A percentile compares a stretch with the other conserved stretches of the same genome.
Evolutionary conservation across 2,113 vertebrate genomes (phyloP).

Genomic region (Chaenocephalus aceratus): DNA sequence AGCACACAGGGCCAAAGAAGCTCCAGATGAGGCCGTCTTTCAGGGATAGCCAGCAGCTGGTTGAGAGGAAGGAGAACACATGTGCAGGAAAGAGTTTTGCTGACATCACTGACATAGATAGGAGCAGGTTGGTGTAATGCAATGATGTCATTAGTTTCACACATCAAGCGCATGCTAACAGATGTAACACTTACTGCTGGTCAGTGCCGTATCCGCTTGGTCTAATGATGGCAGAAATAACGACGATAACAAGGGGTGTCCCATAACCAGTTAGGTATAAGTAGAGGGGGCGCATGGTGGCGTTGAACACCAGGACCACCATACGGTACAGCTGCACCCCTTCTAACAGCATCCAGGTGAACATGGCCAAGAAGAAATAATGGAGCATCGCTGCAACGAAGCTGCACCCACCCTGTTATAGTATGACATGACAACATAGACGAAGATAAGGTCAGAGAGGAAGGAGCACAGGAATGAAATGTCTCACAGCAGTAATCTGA

Average conservation of each 20-base stretch:
- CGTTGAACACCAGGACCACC: constrained; percentile 90
- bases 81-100: constrained; percentile 5
- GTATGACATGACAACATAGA: neutral
- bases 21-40: constrained; percentile 85
- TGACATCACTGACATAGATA: neutral
- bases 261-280: constrained; percentile 85
- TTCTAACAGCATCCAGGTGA: constrained; percentile 92
- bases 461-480: neutral
- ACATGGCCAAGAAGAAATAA: constrained; percentile 88
- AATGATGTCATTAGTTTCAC: constrained; percentile 20
- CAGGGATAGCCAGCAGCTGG: constrained; percentile 87
- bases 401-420: constrained; percentile 82
- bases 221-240: constrained; percentile 78
- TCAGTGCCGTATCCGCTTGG: constrained; percentile 80
- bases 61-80: constrained; percentile 14
- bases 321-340: constrained; percentile 91
- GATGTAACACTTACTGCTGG: constrained; percentile 78
- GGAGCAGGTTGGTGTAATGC: constrained; percentile 12
- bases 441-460: neutral
- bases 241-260: constrained; percentile 81
- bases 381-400: constrained; percentile 88
- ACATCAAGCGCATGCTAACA: neutral
- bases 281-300: constrained; percentile 81
- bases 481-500: neutral
- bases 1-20: constrained; percentile 86